Percentiles rank a stretch among this genome's conserved stretches.
Evolutionary conservation across 2,888 invertebrate species (phyloP).

Genomic region (Leptopilina syphax): DNA sequence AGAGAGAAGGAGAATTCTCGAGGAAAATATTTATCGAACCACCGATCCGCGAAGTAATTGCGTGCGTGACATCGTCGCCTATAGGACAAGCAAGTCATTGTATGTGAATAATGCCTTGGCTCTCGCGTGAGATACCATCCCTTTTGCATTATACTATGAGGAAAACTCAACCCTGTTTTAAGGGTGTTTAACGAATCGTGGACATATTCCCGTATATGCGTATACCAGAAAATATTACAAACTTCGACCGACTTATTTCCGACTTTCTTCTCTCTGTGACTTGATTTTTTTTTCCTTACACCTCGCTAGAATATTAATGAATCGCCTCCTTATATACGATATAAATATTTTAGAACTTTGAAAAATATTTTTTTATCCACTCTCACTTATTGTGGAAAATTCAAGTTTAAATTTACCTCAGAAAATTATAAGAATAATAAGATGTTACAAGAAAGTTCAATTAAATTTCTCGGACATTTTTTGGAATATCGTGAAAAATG

Average conservation of each 20-base stretch:
- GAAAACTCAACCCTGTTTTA: constrained; percentile 14
- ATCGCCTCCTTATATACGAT: constrained; percentile 5
- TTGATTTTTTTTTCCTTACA: neutral
- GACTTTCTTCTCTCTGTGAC: neutral
- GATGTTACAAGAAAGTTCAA: no score
- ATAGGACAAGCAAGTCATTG: constrained; percentile 50
- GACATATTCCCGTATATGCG: constrained; percentile 9
- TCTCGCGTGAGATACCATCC: constrained; percentile 47
- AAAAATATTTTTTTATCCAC: neutral
- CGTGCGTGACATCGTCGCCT: constrained; percentile 63
- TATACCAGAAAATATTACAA: constrained; percentile 21
- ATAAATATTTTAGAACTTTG: neutral
- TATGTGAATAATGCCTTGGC: constrained; percentile 53
- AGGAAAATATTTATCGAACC: constrained; percentile 66
- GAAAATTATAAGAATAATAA: no score
- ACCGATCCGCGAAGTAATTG: constrained; percentile 65
- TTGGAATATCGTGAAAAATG: no score
- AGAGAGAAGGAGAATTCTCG: constrained; percentile 50
- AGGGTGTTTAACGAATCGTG: constrained; percentile 48
- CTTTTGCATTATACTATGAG: neutral
- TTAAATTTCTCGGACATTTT: no score
- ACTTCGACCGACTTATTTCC: constrained; percentile 44
- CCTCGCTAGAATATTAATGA: no score
- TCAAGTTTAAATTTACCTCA: no score
- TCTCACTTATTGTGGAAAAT: neutral